A percentile compares a stretch with the other conserved stretches of the same genome.
phyloP scores from a whole-genome alignment of 2,797 vertebrate species.

The Falco berigora region DNA sequence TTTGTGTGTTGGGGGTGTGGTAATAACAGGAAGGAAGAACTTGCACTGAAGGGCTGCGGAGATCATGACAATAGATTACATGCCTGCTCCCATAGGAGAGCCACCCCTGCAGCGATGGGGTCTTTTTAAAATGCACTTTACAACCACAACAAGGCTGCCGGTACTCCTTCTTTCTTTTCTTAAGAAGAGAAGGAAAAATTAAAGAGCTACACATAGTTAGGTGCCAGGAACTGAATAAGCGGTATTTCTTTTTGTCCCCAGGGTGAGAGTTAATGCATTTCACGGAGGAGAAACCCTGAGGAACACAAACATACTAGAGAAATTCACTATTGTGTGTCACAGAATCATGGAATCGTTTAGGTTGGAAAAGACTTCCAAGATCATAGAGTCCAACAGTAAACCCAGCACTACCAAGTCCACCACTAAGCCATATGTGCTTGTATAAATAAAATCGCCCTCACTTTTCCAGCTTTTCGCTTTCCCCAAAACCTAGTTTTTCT shows the following conservation, averaged over 20 bases:
- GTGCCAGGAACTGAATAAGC: neutral
- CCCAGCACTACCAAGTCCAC: neutral
- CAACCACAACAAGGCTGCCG: neutral
- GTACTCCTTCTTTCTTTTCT: neutral
- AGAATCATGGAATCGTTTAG: neutral
- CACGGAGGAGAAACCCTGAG: neutral
- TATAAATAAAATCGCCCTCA: neutral
- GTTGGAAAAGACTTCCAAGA: neutral
- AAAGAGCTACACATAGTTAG: neutral
- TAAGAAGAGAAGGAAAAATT: neutral
- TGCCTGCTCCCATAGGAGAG: neutral
- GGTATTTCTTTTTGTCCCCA: neutral
- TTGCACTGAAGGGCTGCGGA: neutral
- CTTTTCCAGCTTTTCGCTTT: neutral
- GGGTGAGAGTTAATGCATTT: neutral
- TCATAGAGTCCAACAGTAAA: fast-evolving
- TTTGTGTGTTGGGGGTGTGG: too few relatives aligned
- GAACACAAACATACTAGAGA: neutral
- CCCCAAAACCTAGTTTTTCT: neutral
- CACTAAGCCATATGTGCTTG: neutral
- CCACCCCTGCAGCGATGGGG: neutral
- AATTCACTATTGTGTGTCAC: neutral
- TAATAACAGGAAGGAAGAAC: neutral
- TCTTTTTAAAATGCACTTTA: neutral
- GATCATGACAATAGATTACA: neutral